Conservation (phyloP, 2,888 invertebrate genomes). For the Anarsia innoxiella region DNA sequence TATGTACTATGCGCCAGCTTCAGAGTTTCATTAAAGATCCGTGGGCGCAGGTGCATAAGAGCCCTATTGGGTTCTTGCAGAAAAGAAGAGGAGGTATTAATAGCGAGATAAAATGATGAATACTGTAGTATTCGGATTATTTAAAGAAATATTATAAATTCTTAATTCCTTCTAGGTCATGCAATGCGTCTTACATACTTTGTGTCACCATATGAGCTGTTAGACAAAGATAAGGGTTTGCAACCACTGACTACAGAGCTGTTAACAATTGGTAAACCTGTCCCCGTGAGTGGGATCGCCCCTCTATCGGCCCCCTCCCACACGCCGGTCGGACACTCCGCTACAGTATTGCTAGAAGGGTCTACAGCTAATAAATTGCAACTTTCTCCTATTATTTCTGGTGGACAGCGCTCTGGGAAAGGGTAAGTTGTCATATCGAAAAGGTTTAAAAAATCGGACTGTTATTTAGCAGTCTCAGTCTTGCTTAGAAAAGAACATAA, state of each 20-base stretch:
- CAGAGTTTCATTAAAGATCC: constrained; percentile 83
- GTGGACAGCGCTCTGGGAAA: constrained; percentile 82
- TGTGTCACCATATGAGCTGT: constrained; percentile 92
- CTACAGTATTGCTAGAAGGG: constrained; percentile 92
- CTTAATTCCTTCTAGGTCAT: too few species aligned
- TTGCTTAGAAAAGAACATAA: too few species aligned
- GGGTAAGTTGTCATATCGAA: constrained; percentile 75
- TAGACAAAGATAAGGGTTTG: constrained; percentile 84
- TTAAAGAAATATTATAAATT: too few species aligned
- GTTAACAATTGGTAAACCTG: constrained; percentile 70
- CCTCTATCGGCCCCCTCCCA: constrained; percentile 58
- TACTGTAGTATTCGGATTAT: too few species aligned
- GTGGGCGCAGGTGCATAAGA: constrained; percentile 85
- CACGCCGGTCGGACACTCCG: constrained; percentile 87
- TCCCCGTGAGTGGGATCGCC: constrained; percentile 45
- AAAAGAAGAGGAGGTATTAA: constrained; percentile 84
- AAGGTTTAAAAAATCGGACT: too few species aligned
- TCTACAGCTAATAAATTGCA: constrained; percentile 90
- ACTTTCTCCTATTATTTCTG: constrained; percentile 80
- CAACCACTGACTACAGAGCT: constrained; percentile 85
- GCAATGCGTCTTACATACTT: constrained; percentile 96
- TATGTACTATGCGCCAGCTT: constrained; percentile 85
- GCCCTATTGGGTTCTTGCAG: constrained; percentile 90
- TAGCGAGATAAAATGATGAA: too few species aligned
- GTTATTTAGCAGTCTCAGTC: too few species aligned